Evolutionary conservation across 1,140 invertebrate species (phyloP).

Genomic region (Thaumetopoea pityocampa): DNA sequence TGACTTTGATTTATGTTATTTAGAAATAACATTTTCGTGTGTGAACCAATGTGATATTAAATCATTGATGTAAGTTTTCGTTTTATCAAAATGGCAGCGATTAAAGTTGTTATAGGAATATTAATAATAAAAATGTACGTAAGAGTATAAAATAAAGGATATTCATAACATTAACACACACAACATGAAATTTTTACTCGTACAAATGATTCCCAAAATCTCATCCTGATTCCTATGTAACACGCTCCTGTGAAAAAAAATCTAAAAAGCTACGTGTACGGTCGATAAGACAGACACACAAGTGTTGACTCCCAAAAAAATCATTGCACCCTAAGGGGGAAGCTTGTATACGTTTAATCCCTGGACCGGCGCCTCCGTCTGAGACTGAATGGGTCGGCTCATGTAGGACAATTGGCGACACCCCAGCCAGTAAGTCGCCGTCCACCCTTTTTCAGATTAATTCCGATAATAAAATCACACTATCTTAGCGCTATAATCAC

Average conservation of each 20-base stretch:
- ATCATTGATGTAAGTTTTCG: no score
- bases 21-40: no score
- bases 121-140: no score
- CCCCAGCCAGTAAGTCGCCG: constrained; percentile 12
- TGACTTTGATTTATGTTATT: no score
- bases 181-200: no score
- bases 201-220: no score
- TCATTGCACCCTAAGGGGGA: constrained; percentile 2
- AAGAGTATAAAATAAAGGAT: no score
- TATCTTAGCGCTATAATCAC: not conserved
- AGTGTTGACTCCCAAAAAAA: constrained; percentile 2
- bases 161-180: no score
- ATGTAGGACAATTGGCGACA: constrained; percentile 35
- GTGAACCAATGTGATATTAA: no score
- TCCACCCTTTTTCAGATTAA: constrained; percentile 6
- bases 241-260: constrained; percentile 2
- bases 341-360: constrained; percentile 25
- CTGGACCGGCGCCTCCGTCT: constrained; percentile 26
- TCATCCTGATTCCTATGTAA: constrained; percentile 2
- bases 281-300: constrained; percentile 3
- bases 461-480: constrained; percentile 2
- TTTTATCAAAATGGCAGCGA: no score
- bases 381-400: constrained; percentile 16
- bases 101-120: no score
- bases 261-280: not conserved